Percentiles rank a stretch among this genome's conserved stretches.
phyloP scores from a whole-genome alignment of 2,113 vertebrate genomes.

The Chlorocebus sabaeus region DNA sequence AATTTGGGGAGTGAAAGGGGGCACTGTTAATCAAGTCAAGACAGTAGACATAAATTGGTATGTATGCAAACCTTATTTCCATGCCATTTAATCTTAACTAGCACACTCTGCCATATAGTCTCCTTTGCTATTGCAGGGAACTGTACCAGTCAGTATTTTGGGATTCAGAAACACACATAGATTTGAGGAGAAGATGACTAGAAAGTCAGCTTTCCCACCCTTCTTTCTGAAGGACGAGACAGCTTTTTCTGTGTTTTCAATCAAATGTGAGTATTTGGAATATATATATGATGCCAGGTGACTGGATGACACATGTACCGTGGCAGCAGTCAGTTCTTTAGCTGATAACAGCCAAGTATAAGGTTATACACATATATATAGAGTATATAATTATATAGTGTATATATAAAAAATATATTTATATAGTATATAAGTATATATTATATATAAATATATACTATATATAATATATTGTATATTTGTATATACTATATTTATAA shows the following conservation, averaged over 20 bases:
- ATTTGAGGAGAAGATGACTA: slow-evolving; percentile 66
- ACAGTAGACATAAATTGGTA: background rate
- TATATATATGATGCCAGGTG: slow-evolving; percentile 67
- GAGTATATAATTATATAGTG: too few relatives aligned
- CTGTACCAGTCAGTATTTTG: background rate
- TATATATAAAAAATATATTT: too few relatives aligned
- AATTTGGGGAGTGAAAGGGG: background rate
- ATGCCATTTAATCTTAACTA: slow-evolving; percentile 53
- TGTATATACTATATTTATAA: too few relatives aligned
- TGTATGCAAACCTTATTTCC: slow-evolving; percentile 28
- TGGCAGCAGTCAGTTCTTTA: slow-evolving; percentile 72
- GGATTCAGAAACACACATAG: slow-evolving; percentile 29
- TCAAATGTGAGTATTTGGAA: slow-evolving; percentile 73
- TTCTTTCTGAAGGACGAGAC: background rate
- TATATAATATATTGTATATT: too few relatives aligned
- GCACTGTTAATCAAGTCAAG: background rate
- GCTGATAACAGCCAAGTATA: slow-evolving; percentile 71
- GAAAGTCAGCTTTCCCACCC: slow-evolving; percentile 7
- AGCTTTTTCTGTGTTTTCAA: slow-evolving; percentile 36
- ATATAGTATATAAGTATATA: too few relatives aligned
- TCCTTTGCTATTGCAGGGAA: background rate
- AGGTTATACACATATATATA: slow-evolving; percentile 28
- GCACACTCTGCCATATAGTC: background rate
- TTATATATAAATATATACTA: too few relatives aligned
- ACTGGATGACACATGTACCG: slow-evolving; percentile 70